Evolutionary conservation across 2,797 vertebrate genomes (phyloP), one percentile per base, ranked within the genome.

Genomic region (Spondyliosoma cantharus): DNA sequence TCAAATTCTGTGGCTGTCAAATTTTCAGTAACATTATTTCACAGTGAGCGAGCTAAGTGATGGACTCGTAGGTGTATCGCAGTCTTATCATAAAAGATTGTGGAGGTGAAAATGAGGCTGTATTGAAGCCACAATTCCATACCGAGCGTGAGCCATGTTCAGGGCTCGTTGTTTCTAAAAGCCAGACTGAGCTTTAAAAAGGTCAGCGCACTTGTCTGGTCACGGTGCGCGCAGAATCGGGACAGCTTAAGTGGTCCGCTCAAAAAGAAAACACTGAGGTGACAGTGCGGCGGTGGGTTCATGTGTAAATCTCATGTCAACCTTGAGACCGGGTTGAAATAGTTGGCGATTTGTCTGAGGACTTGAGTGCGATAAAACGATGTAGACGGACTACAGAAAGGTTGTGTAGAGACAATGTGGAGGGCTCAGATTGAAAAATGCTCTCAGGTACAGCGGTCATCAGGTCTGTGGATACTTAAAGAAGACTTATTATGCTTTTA

Each of bases 171-270:
- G 3, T 37, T 37, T 78, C 45, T 29, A 32, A 82, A 62, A 75
- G 63, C 24, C 56, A 73, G n/a, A 24, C 53, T 49, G 56, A 74
- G 50, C 45, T 57, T 29, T 3, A n/a, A 62, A 81, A 86, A 86
- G 74, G 82, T 82, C 76, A 82, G 43, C 22, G 48, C 48, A 65
- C 69, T 49, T 53, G 32, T 37, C 32, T 37, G 32, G 32, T 37
- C 32, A 37, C 7, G 32, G 69, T 5, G 50, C 2, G 0, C 54
- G 48, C 24, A 42, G 62, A 64, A 52, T n/a, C 19, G 19, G 50
- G 59, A 59, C 53, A 72, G 57, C 53, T 59, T 37, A 67, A 74
- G 61, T 54, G 42, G 14, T 42, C 27, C 46, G 19, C 48, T 68
- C 32, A 29, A 58, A 65, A n/a, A 29, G 58, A 70, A 37, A 37